Percentiles rank a stretch among this genome's conserved stretches.
These are phyloP conservation scores for Neostethus bicornis DNA, from an alignment of 2,797 vertebrate genomes.

Conservation along the genomic window DNA sequence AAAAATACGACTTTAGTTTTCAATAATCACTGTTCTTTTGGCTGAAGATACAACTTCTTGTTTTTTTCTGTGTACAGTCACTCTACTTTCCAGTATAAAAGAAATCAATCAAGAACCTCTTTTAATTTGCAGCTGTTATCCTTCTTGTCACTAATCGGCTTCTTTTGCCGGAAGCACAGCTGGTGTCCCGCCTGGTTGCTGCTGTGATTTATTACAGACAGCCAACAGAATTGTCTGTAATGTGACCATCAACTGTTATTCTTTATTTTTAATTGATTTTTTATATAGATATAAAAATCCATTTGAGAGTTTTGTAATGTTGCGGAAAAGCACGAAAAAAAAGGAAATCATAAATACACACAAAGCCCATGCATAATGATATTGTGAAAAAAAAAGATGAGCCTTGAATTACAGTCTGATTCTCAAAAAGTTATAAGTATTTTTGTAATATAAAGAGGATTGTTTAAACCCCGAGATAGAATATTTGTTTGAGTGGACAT, in stretches of 20 bases:
- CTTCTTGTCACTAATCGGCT: slow-evolving; percentile 54
- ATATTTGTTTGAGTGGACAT: not conserved
- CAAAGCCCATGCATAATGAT: no score
- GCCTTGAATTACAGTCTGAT: no score
- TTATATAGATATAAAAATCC: no score
- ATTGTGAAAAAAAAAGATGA: no score
- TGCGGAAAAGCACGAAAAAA: no score
- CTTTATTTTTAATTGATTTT: not conserved
- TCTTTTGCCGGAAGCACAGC: slow-evolving; percentile 38
- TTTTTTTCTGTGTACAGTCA: slow-evolving; percentile 20
- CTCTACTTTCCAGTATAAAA: slow-evolving; percentile 39
- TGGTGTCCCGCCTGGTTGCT: slow-evolving; percentile 35
- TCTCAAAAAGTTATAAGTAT: no score
- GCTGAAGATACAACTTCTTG: slow-evolving; percentile 38
- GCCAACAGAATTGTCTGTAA: slow-evolving; percentile 1
- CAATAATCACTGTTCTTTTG: slow-evolving; percentile 12
- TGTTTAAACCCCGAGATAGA: no score
- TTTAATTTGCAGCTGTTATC: slow-evolving; percentile 65
- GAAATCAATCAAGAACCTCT: slow-evolving; percentile 53
- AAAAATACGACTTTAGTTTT: slow-evolving; percentile 9
- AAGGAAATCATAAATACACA: no score
- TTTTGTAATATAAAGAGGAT: no score
- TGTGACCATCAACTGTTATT: not conserved
- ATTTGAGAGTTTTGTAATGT: no score
- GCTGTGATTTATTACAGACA: slow-evolving; percentile 16